Conservation (phyloP, 2,113 vertebrate genomes). For the Odontesthes bonariensis region DNA sequence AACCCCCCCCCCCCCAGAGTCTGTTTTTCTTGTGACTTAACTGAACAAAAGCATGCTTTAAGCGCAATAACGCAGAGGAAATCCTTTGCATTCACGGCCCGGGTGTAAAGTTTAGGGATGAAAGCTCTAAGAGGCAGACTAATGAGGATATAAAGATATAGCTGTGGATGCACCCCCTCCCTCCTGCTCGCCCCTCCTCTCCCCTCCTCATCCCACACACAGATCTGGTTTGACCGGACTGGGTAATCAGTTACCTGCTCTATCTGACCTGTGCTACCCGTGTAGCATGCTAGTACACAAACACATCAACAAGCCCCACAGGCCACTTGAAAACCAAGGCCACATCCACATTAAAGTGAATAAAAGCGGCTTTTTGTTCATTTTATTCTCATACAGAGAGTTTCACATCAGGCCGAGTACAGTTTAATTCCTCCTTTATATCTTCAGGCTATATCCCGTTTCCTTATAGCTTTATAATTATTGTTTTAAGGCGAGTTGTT, state of each 20-base stretch:
- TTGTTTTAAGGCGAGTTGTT: too few species aligned
- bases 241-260: constrained; percentile 83
- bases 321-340: constrained; percentile 41
- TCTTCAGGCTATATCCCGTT: too few species aligned
- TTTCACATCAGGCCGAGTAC: too few species aligned
- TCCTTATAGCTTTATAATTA: too few species aligned
- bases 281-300: constrained; percentile 25
- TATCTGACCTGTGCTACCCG: constrained; percentile 62
- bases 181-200: constrained; percentile 10
- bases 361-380: not conserved
- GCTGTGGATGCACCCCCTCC: constrained; percentile 36
- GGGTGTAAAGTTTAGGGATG: constrained; percentile 64
- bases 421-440: too few species aligned
- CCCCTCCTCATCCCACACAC: constrained; percentile 55
- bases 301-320: constrained; percentile 32
- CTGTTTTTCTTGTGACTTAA: constrained; percentile 69
- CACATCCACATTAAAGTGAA: constrained; percentile 2
- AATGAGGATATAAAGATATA: constrained; percentile 56
- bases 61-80: constrained; percentile 61
- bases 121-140: constrained; percentile 56
- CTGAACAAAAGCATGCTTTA: constrained; percentile 49
- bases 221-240: constrained; percentile 72
- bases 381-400: too few species aligned
- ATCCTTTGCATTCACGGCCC: constrained; percentile 54
- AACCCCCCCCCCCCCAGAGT: constrained; percentile 12